Percentiles rank a stretch among this genome's conserved stretches.
Conservation (phyloP, 2,888 invertebrate species). For the Heliconius hortense region DNA sequence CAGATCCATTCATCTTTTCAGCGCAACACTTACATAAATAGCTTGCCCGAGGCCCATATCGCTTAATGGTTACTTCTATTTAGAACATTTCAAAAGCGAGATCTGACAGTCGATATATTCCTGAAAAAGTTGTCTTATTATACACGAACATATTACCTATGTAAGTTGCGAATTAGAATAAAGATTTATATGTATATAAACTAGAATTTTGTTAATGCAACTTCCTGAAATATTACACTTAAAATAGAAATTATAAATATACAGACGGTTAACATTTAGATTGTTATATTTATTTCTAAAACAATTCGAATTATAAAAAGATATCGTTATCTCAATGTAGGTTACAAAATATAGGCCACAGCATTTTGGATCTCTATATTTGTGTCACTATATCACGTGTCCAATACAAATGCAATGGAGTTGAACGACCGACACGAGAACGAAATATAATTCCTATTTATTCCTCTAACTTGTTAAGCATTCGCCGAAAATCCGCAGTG, state of each 20-base stretch:
- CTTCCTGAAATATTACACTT: background rate
- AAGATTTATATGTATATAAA: background rate
- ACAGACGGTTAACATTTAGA: background rate
- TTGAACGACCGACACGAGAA: constrained; percentile 43
- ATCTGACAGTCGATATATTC: constrained; percentile 20
- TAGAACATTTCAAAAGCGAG: constrained; percentile 29
- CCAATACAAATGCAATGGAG: constrained; percentile 34
- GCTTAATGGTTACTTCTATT: constrained; percentile 34
- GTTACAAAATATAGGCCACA: background rate
- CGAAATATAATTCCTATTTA: constrained; percentile 40
- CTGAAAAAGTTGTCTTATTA: constrained; percentile 17
- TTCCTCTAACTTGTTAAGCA: constrained; percentile 39
- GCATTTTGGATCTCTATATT: background rate
- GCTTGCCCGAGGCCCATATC: constrained; percentile 33
- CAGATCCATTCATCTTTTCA: constrained; percentile 36
- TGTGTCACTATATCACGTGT: constrained; percentile 11
- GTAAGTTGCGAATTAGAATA: background rate
- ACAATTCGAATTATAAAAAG: background rate
- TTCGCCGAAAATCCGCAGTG: constrained; percentile 41
- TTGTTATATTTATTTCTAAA: background rate
- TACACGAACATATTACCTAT: background rate
- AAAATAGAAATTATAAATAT: background rate
- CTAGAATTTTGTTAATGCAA: background rate
- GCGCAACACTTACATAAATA: constrained; percentile 38
- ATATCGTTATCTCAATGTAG: background rate